Conservation (phyloP, 2,888 invertebrate genomes). For the Lottia scabra region DNA sequence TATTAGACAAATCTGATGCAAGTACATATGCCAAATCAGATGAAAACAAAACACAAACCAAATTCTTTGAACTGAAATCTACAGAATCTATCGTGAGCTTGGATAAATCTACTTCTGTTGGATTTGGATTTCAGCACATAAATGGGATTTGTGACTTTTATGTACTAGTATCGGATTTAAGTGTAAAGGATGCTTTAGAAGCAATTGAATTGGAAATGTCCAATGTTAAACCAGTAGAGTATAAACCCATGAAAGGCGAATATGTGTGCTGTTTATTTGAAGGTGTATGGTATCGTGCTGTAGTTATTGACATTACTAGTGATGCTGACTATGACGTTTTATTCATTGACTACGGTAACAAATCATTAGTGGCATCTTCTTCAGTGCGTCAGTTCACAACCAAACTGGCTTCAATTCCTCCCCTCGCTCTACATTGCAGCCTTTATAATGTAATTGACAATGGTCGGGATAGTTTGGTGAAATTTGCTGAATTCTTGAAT, state of each 20-base stretch:
- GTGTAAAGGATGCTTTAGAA: neutral
- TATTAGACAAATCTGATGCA: neutral
- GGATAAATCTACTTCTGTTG: neutral
- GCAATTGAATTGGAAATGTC: neutral
- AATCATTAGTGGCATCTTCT: conserved; percentile 32
- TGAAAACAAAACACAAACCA: too few species aligned
- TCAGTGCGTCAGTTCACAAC: conserved; percentile 36
- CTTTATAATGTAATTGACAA: conserved; percentile 32
- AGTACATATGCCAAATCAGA: too few species aligned
- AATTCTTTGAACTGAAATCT: too few species aligned
- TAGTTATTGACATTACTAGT: conserved; percentile 31
- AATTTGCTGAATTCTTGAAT: neutral
- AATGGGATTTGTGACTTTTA: neutral
- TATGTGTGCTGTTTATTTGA: conserved; percentile 41
- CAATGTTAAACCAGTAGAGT: neutral
- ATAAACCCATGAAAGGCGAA: conserved; percentile 30
- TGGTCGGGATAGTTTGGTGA: neutral
- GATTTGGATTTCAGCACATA: neutral
- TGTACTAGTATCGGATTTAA: neutral
- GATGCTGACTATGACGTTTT: conserved; percentile 29
- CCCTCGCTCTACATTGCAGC: conserved; percentile 47
- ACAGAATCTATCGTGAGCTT: neutral
- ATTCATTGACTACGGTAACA: conserved; percentile 65
- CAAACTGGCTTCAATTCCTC: conserved; percentile 32
- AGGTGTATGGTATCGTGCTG: conserved; percentile 48